These are phyloP conservation scores for Tetraodon nigroviridis DNA, from an alignment of 2,113 vertebrate genomes.

Conservation along the genomic window DNA sequence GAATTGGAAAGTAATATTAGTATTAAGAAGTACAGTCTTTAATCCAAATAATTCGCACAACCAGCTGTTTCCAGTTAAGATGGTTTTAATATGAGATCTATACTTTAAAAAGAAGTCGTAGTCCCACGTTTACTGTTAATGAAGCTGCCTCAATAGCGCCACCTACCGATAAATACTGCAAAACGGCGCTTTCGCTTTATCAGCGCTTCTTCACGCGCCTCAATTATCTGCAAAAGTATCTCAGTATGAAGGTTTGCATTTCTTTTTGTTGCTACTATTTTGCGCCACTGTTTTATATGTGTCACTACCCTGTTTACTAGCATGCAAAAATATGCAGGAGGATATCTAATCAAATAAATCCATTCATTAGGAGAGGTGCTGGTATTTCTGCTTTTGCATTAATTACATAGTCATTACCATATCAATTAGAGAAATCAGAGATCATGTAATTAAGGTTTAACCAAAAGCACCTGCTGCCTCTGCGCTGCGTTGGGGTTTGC, in stretches of 20 bases:
- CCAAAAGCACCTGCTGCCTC: conserved; percentile 80
- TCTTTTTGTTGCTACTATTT: neutral
- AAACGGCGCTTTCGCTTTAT: neutral
- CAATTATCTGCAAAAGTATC: neutral
- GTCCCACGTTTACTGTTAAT: neutral
- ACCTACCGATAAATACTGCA: conserved; percentile 49
- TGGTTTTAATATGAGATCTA: too few relatives aligned
- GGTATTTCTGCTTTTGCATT: conserved; percentile 80
- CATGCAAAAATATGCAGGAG: conserved; percentile 71
- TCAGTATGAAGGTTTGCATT: neutral
- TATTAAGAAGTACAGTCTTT: too few relatives aligned
- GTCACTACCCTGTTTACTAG: conserved; percentile 37
- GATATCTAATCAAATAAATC: conserved; percentile 78
- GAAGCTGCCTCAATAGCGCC: conserved; percentile 52
- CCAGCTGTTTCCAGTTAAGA: neutral
- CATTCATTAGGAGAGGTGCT: conserved; percentile 74
- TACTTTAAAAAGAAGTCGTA: conserved; percentile 9
- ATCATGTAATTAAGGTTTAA: conserved; percentile 82
- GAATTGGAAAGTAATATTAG: too few relatives aligned
- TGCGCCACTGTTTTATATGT: conserved; percentile 3
- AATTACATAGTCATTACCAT: conserved; percentile 81
- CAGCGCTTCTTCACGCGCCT: neutral
- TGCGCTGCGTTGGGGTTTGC: conserved; percentile 34
- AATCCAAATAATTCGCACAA: too few relatives aligned
- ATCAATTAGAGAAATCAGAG: conserved; percentile 81